Evolutionary conservation across 1,140 invertebrate species (phyloP).

Genomic region (Lerema accius): DNA sequence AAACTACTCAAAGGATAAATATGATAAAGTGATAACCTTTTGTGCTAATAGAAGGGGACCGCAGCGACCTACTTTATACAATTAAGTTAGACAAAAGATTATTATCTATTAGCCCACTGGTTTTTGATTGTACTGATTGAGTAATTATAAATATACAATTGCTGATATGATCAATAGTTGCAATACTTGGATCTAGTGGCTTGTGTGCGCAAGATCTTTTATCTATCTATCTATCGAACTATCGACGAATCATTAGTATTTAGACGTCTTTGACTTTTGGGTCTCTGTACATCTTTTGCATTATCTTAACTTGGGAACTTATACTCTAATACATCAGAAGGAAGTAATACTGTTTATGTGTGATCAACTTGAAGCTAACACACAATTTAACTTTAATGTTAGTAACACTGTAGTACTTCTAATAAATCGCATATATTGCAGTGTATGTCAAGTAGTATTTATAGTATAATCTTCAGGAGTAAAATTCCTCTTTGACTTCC

Average conservation of each 20-base stretch:
- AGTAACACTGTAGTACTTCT: too few species aligned
- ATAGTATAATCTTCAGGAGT: too few species aligned
- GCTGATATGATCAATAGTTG: constrained; percentile 19
- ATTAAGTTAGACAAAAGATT: constrained; percentile 31
- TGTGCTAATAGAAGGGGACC: constrained; percentile 15
- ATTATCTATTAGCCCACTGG: constrained; percentile 25
- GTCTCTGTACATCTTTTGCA: too few species aligned
- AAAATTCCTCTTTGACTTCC: too few species aligned
- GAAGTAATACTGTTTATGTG: too few species aligned
- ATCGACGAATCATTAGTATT: neutral
- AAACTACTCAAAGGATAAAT: constrained; percentile 30
- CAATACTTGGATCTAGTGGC: neutral
- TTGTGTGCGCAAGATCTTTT: neutral
- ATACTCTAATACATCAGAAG: too few species aligned
- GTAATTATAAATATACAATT: constrained; percentile 30
- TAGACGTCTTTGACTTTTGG: too few species aligned
- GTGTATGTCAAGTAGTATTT: too few species aligned
- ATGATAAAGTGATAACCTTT: constrained; percentile 30
- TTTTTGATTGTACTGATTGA: constrained; percentile 33
- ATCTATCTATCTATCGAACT: neutral
- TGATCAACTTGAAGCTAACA: too few species aligned
- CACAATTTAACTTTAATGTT: too few species aligned
- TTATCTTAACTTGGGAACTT: too few species aligned
- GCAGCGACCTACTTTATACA: constrained; percentile 26
- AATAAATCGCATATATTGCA: too few species aligned